A percentile compares a stretch with the other conserved stretches of the same genome.
Conservation (phyloP, 2,888 invertebrate genomes). For the Noctua janthina region DNA sequence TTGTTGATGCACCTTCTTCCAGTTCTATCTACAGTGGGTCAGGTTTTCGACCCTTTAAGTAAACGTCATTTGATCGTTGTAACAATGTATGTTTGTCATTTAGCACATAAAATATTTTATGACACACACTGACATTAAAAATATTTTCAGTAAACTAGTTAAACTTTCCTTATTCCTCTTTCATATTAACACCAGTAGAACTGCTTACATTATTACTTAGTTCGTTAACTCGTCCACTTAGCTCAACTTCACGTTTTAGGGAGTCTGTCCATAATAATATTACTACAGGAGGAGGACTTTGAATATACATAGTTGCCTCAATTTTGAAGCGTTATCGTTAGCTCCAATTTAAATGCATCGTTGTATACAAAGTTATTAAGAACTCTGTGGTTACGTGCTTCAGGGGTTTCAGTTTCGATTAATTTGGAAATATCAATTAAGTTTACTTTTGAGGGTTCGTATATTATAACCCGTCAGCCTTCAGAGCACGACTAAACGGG, state of each 20-base stretch:
- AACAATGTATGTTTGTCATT: no score
- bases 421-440: background rate
- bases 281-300: constrained; percentile 40
- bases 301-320: constrained; percentile 43
- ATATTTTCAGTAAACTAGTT: background rate
- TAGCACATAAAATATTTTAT: no score
- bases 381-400: constrained; percentile 6
- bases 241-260: constrained; percentile 42
- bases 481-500: background rate
- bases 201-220: constrained; percentile 22
- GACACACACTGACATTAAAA: background rate
- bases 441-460: background rate
- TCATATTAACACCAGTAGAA: constrained; percentile 11
- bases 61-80: background rate
- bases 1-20: background rate
- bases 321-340: constrained; percentile 48
- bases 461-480: background rate
- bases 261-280: constrained; percentile 32
- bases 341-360: constrained; percentile 45
- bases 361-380: constrained; percentile 33
- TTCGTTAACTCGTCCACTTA: constrained; percentile 47
- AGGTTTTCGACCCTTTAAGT: no score
- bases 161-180: background rate
- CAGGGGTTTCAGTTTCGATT: constrained; percentile 18
- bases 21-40: background rate